Conservation (phyloP, 1,140 invertebrate genomes). For the Lordiphosa mommai region DNA sequence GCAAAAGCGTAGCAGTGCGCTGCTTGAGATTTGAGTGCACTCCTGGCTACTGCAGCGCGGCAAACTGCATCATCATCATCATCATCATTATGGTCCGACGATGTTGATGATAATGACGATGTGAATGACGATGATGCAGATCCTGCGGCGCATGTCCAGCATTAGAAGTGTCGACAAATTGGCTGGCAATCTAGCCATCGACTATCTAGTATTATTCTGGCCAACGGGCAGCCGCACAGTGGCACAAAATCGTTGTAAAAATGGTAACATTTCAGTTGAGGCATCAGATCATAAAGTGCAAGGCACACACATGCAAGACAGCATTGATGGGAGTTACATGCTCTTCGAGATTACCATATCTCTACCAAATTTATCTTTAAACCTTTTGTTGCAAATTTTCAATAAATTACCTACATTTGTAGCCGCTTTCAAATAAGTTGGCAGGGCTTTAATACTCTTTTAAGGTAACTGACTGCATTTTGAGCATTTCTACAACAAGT, state of each 20-base stretch:
- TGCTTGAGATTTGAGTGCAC: constrained; percentile 68
- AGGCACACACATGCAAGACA: too few relatives aligned
- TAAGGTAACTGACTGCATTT: too few relatives aligned
- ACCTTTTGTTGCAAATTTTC: too few relatives aligned
- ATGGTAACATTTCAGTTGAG: too few relatives aligned
- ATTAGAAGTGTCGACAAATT: constrained; percentile 71
- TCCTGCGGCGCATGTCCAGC: constrained; percentile 49
- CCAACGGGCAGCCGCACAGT: constrained; percentile 40
- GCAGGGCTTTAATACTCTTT: too few relatives aligned
- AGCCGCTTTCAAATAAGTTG: too few relatives aligned
- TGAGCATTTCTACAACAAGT: too few relatives aligned
- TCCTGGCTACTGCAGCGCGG: constrained; percentile 19
- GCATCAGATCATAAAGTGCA: too few relatives aligned
- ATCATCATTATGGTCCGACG: constrained; percentile 38
- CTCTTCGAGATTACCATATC: too few relatives aligned
- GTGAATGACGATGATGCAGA: not conserved
- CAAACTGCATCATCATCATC: constrained; percentile 20
- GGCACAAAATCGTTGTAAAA: not conserved
- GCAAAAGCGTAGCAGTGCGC: constrained; percentile 1
- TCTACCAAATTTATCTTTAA: too few relatives aligned
- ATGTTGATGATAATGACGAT: constrained; percentile 10
- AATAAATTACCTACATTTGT: too few relatives aligned
- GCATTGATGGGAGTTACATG: too few relatives aligned
- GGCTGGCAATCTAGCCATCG: constrained; percentile 22
- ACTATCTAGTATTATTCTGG: constrained; percentile 34